A percentile compares a stretch with the other conserved stretches of the same genome.
phyloP scores from a whole-genome alignment of 2,888 invertebrate genomes.

The Brachypalpus laphriformis region DNA sequence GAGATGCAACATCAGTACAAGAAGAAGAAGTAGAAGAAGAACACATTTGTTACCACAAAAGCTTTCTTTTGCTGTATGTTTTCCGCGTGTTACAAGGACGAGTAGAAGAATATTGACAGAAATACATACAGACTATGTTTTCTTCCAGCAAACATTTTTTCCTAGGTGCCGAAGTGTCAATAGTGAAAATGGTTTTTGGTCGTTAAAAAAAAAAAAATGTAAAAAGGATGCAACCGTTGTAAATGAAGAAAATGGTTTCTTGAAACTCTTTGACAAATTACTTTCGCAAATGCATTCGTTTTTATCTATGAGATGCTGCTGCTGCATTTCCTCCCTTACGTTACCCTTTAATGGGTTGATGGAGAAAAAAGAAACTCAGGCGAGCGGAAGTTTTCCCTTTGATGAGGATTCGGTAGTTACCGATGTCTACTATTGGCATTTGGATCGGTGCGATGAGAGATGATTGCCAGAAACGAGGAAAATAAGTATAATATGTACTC shows the following conservation, averaged over 20 bases:
- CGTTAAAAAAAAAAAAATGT: not conserved
- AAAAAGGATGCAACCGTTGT: not conserved
- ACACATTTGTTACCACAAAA: not conserved
- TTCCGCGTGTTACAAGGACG: constrained; percentile 11
- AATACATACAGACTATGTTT: constrained; percentile 18
- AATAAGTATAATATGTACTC: too few species aligned
- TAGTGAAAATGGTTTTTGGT: constrained; percentile 36
- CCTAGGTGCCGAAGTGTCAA: constrained; percentile 16
- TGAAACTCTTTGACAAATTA: constrained; percentile 34
- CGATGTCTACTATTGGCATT: not conserved
- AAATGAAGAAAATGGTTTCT: constrained; percentile 21
- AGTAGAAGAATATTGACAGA: constrained; percentile 27
- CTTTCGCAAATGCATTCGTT: constrained; percentile 2
- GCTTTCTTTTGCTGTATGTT: not conserved
- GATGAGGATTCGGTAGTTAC: not conserved
- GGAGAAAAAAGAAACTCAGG: not conserved
- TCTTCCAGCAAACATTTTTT: not conserved
- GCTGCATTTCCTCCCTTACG: not conserved
- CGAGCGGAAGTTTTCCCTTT: not conserved
- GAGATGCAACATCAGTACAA: constrained; percentile 3
- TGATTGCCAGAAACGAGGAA: too few species aligned
- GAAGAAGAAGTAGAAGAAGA: not conserved
- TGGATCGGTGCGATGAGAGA: not conserved
- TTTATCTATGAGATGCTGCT: constrained; percentile 24
- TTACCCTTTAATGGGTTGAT: not conserved